Percentiles rank a stretch among this genome's conserved stretches.
Conservation (phyloP, 2,888 invertebrate genomes). For the Chrysina gloriosa region DNA sequence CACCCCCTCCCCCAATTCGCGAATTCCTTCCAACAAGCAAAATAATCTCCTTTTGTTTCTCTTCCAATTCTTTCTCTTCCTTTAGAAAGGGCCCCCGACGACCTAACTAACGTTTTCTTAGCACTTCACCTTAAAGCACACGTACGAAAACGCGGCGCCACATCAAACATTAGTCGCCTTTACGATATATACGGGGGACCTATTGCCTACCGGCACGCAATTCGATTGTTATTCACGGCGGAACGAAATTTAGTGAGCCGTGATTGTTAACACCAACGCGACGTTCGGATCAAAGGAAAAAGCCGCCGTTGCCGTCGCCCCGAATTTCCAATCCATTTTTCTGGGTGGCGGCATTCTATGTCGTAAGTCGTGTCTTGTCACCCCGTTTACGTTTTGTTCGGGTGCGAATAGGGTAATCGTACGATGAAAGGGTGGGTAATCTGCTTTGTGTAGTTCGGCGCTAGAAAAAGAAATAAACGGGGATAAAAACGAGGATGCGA, state of each 20-base stretch:
- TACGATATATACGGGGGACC: too few relatives aligned
- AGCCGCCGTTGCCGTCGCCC: slow-evolving; percentile 49
- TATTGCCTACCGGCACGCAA: slow-evolving; percentile 48
- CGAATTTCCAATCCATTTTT: slow-evolving; percentile 45
- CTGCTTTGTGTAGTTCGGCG: neutral
- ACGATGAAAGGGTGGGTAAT: neutral
- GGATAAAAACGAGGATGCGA: too few relatives aligned
- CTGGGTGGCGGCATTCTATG: neutral
- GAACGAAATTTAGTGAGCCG: slow-evolving; percentile 54
- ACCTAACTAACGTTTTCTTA: too few relatives aligned
- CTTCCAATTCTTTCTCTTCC: too few relatives aligned
- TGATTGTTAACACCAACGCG: slow-evolving; percentile 57
- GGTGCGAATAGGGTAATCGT: slow-evolving; percentile 4
- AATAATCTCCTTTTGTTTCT: too few relatives aligned
- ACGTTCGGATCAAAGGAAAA: slow-evolving; percentile 57
- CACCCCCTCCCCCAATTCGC: too few relatives aligned
- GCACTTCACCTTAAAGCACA: too few relatives aligned
- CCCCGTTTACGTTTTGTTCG: neutral
- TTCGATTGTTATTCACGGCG: slow-evolving; percentile 55
- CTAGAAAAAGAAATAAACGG: too few relatives aligned
- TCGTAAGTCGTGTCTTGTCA: neutral
- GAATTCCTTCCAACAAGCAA: too few relatives aligned
- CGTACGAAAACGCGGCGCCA: too few relatives aligned
- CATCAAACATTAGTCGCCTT: too few relatives aligned
- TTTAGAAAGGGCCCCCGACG: too few relatives aligned